Conservation (phyloP, 1,140 invertebrate species). For the Eumeta japonica region DNA sequence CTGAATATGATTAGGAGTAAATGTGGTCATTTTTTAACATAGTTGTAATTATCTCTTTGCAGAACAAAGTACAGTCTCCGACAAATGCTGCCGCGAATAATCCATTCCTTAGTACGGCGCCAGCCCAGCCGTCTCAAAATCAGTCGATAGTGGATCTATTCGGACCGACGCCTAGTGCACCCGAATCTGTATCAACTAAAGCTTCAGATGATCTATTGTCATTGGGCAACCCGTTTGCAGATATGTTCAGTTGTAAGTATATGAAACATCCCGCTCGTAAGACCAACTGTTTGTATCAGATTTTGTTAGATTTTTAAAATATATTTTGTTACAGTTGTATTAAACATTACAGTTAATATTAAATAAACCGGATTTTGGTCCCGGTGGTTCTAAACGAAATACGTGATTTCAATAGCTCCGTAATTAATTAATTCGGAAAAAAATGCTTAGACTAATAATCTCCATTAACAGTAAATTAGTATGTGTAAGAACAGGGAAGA, state of each 20-base stretch:
- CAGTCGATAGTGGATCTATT: slow-evolving; percentile 81
- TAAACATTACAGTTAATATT: too few species aligned
- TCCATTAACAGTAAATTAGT: too few species aligned
- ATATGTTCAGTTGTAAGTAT: slow-evolving; percentile 69
- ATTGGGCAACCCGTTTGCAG: slow-evolving; percentile 87
- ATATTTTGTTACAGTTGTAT: too few species aligned
- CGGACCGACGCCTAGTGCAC: slow-evolving; percentile 57
- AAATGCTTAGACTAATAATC: too few species aligned
- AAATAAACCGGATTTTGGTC: too few species aligned
- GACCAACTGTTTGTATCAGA: neutral
- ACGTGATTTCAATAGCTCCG: too few species aligned
- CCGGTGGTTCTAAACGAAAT: too few species aligned
- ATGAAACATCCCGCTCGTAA: too few species aligned
- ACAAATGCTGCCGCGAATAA: slow-evolving; percentile 72
- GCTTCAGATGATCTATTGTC: slow-evolving; percentile 88
- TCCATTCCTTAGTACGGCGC: slow-evolving; percentile 75
- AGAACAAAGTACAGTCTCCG: slow-evolving; percentile 79
- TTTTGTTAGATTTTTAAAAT: slow-evolving; percentile 1
- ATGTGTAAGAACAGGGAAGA: too few species aligned
- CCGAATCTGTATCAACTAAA: slow-evolving; percentile 53
- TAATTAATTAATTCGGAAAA: too few species aligned
- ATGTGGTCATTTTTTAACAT: too few species aligned
- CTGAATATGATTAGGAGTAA: too few species aligned
- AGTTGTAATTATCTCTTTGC: slow-evolving; percentile 23
- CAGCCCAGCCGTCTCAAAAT: slow-evolving; percentile 54